phyloP scores from a whole-genome alignment of 2,888 invertebrate species.

The Notocelia uddmanniana region DNA sequence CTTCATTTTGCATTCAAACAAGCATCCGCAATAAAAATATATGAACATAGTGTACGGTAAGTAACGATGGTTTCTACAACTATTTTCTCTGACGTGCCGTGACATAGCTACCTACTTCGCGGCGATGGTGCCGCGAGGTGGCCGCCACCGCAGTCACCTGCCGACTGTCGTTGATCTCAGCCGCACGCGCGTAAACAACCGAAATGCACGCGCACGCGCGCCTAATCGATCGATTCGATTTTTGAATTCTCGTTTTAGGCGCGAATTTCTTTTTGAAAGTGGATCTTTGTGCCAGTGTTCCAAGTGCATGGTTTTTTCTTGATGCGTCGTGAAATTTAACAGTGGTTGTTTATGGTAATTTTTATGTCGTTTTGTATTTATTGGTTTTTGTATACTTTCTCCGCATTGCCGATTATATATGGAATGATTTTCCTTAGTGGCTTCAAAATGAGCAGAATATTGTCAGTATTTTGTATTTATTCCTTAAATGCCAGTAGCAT shows the following conservation, averaged over 20 bases:
- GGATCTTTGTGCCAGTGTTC: conserved; percentile 55
- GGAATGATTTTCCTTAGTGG: background rate
- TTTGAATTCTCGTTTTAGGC: conserved; percentile 53
- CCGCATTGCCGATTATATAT: background rate
- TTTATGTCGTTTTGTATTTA: conserved; percentile 34
- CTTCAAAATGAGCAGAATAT: background rate
- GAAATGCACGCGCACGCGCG: conserved; percentile 49
- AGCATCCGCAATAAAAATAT: conserved; percentile 67
- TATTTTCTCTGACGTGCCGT: conserved; percentile 72
- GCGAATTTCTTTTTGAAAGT: conserved; percentile 52
- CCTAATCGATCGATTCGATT: conserved; percentile 60
- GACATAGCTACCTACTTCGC: conserved; percentile 75
- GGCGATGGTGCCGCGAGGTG: conserved; percentile 31
- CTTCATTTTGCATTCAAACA: conserved; percentile 62
- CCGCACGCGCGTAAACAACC: conserved; percentile 50
- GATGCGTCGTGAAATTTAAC: conserved; percentile 54
- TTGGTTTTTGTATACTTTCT: conserved; percentile 3
- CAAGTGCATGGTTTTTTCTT: conserved; percentile 58
- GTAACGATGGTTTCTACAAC: conserved; percentile 70
- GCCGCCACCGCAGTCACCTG: conserved; percentile 71
- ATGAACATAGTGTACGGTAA: conserved; percentile 65
- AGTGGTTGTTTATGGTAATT: conserved; percentile 53
- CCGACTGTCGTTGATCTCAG: conserved; percentile 71
- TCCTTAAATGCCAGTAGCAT: background rate
- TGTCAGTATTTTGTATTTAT: background rate